Evolutionary conservation across 2,888 invertebrate species (phyloP).

Genomic region (Pristionchus maxplancki): DNA sequence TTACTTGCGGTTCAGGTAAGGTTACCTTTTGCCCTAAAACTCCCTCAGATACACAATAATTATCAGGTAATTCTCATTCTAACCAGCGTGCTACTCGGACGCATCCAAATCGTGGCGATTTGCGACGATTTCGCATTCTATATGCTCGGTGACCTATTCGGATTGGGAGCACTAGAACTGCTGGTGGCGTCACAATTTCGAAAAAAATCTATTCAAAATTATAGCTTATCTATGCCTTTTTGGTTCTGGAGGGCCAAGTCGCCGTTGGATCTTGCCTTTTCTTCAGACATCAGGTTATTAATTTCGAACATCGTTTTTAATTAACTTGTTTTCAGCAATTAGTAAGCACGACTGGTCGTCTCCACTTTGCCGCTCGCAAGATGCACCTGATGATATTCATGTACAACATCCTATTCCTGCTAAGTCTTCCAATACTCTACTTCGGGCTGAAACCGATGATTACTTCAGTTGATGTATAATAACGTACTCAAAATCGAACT

Average conservation of each 20-base stretch:
- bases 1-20: slow-evolving; percentile 2
- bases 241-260: background rate
- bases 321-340: background rate
- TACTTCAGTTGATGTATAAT: background rate
- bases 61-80: background rate
- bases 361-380: background rate
- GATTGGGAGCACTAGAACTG: background rate
- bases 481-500: background rate
- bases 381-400: slow-evolving; percentile 10
- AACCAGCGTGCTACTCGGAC: slow-evolving; percentile 16
- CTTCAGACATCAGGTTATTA: background rate
- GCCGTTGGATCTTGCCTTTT: background rate
- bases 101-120: background rate
- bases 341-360: background rate
- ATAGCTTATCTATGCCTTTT: background rate
- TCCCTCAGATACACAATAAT: no score
- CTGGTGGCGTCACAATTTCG: background rate
- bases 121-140: slow-evolving; percentile 3
- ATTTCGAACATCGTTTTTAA: background rate
- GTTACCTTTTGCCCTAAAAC: no score
- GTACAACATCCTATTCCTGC: background rate
- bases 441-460: background rate
- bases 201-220: background rate
- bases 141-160: background rate
- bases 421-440: background rate